These are phyloP conservation scores for Meandrusa payeni DNA, from an alignment of 2,888 invertebrate genomes.

Conservation along the genomic window DNA sequence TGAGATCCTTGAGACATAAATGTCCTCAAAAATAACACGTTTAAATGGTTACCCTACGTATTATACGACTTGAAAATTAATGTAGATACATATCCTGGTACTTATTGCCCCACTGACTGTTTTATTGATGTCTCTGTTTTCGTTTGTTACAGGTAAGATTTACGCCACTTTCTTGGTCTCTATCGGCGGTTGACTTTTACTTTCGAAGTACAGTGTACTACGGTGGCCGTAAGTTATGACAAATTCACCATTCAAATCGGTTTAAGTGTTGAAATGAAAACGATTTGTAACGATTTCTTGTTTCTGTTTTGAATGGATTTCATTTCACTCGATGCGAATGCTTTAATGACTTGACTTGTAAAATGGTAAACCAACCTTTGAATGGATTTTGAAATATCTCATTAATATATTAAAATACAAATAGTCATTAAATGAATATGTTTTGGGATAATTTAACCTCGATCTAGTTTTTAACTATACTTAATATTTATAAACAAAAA, in stretches of 20 bases:
- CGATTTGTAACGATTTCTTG: constrained; percentile 16
- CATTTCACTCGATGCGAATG: too few species aligned
- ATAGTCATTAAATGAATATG: too few species aligned
- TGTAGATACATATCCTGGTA: constrained; percentile 31
- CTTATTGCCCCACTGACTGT: constrained; percentile 34
- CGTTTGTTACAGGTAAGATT: constrained; percentile 53
- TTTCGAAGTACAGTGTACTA: constrained; percentile 38
- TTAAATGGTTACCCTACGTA: constrained; percentile 14
- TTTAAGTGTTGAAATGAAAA: not conserved
- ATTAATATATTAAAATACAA: too few species aligned
- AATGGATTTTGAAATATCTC: too few species aligned
- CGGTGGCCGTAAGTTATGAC: constrained; percentile 32
- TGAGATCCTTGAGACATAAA: too few species aligned
- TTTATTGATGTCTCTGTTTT: constrained; percentile 41
- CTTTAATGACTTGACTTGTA: too few species aligned
- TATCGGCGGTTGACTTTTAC: constrained; percentile 40
- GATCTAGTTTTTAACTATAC: too few species aligned
- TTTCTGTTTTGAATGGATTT: not conserved
- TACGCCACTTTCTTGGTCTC: constrained; percentile 36
- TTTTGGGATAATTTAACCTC: too few species aligned
- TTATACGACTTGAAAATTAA: constrained; percentile 33
- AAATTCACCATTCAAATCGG: constrained; percentile 27
- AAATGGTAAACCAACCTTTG: too few species aligned
- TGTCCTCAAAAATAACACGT: not conserved
- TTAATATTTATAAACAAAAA: too few species aligned